Evolutionary conservation across 2,888 invertebrate genomes (phyloP).

Genomic region (Aquatica leii): DNA sequence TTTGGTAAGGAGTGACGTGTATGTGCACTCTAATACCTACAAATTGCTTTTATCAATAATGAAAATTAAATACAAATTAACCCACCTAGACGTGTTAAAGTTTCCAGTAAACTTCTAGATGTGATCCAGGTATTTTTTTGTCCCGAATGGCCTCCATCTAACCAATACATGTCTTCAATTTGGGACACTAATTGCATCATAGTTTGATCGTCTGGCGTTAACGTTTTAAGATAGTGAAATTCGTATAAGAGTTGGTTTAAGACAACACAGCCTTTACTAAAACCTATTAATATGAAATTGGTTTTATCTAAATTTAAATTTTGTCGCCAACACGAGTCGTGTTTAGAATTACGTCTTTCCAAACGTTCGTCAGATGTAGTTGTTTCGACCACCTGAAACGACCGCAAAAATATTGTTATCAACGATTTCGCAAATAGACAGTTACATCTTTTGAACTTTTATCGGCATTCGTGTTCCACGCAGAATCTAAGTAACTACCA

Average conservation of each 20-base stretch:
- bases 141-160: conserved; percentile 93
- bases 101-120: conserved; percentile 74
- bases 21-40: conserved; percentile 75
- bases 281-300: conserved; percentile 76
- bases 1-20: conserved; percentile 92
- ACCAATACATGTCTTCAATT: conserved; percentile 84
- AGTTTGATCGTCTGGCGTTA: conserved; percentile 70
- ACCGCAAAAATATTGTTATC: too few relatives aligned
- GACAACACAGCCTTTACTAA: conserved; percentile 94
- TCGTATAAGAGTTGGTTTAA: conserved; percentile 91
- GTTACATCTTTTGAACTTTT: conserved; percentile 10
- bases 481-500: too few relatives aligned
- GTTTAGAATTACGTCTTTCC: conserved; percentile 17
- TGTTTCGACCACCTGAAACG: too few relatives aligned
- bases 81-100: conserved; percentile 74
- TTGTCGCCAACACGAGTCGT: conserved; percentile 66
- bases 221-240: conserved; percentile 76
- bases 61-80: not conserved
- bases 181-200: conserved; percentile 70
- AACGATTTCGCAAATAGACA: too few relatives aligned
- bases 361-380: conserved; percentile 7
- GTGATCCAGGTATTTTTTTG: conserved; percentile 89
- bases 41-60: conserved; percentile 49
- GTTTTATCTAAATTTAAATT: conserved; percentile 65
- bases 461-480: too few relatives aligned